These are phyloP conservation scores for Cyrtorhinus lividipennis DNA, from an alignment of 1,140 invertebrate species.

Conservation along the genomic window DNA sequence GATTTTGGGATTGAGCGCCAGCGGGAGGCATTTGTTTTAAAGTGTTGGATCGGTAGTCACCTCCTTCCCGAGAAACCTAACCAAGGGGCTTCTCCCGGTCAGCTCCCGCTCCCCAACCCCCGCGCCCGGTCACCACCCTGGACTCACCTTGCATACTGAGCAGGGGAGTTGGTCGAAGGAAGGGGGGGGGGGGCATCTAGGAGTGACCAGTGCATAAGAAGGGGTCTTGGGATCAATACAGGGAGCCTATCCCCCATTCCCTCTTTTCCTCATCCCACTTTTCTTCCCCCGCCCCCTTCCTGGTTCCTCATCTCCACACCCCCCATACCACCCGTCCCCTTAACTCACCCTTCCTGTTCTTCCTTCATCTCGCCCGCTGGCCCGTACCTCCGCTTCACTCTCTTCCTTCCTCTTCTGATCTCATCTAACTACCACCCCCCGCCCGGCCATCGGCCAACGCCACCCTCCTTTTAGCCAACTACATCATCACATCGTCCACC, in stretches of 20 bases:
- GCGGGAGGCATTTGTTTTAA: slow-evolving; percentile 5
- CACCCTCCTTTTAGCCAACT: neutral
- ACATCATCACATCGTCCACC: neutral
- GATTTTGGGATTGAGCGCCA: neutral
- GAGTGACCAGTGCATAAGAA: slow-evolving; percentile 9
- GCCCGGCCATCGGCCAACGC: no score
- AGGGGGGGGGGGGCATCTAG: neutral
- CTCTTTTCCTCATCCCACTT: neutral
- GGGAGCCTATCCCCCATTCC: slow-evolving; percentile 3
- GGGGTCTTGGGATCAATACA: slow-evolving; percentile 9
- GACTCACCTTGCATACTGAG: slow-evolving; percentile 8
- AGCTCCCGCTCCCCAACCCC: neutral
- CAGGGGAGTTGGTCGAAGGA: no score
- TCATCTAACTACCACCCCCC: neutral
- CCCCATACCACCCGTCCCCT: neutral
- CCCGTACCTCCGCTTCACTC: neutral
- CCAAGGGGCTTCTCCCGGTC: neutral
- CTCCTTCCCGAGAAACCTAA: neutral
- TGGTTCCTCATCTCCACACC: neutral
- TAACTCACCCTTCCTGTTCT: neutral
- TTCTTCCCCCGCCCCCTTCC: neutral
- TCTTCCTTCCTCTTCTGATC: neutral
- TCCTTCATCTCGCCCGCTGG: neutral
- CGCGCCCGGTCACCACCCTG: neutral
- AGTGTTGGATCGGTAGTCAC: neutral